phyloP scores from a whole-genome alignment of 1,140 invertebrate species.

The Littorina saxatilis region DNA sequence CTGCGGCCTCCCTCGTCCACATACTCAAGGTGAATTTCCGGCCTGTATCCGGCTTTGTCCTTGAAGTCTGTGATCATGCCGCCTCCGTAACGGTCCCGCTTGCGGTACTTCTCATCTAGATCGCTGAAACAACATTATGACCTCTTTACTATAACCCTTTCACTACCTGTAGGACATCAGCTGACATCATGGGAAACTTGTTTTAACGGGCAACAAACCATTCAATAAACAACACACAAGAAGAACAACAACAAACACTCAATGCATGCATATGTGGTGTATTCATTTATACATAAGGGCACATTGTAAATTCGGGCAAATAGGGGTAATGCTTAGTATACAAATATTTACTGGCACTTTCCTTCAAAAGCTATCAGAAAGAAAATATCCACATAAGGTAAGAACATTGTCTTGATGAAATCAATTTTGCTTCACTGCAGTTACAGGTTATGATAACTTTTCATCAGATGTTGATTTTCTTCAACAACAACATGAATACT shows the following conservation, averaged over 20 bases:
- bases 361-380: too few relatives aligned
- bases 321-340: neutral
- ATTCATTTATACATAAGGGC: neutral
- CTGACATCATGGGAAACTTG: neutral
- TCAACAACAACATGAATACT: neutral
- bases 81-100: slow-evolving; percentile 85
- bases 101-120: slow-evolving; percentile 85
- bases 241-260: too few relatives aligned
- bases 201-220: neutral
- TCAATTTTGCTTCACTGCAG: too few relatives aligned
- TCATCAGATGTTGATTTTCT: too few relatives aligned
- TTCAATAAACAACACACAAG: neutral
- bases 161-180: too few relatives aligned
- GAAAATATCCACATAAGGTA: too few relatives aligned
- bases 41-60: slow-evolving; percentile 95
- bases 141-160: too few relatives aligned
- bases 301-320: too few relatives aligned
- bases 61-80: slow-evolving; percentile 92
- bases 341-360: neutral
- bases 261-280: too few relatives aligned
- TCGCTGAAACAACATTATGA: slow-evolving; percentile 80
- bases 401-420: too few relatives aligned
- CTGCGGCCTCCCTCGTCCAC: slow-evolving; percentile 96
- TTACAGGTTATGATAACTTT: too few relatives aligned
- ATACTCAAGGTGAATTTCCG: slow-evolving; percentile 97